Evolutionary conservation across 2,113 vertebrate genomes (phyloP).

Genomic region (Percina caprodes): DNA sequence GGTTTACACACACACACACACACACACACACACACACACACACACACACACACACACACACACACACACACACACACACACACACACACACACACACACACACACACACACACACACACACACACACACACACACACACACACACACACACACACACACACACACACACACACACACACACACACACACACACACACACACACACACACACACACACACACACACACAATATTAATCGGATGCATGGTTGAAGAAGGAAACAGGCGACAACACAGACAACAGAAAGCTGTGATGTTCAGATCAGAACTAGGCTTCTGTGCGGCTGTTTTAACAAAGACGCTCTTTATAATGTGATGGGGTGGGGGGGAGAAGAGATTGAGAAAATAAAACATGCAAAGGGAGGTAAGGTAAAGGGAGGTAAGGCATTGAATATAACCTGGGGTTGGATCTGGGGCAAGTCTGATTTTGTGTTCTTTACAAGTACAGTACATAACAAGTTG

Average conservation of each 20-base stretch:
- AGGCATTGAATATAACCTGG: not conserved
- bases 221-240: not conserved
- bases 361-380: not conserved
- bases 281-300: slow-evolving; percentile 36
- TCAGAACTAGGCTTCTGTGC: slow-evolving; percentile 20
- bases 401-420: not conserved
- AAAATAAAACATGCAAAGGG: not conserved
- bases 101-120: not conserved
- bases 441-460: not conserved
- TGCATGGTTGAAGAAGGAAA: not conserved
- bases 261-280: slow-evolving; percentile 4
- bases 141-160: not conserved
- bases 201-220: not conserved
- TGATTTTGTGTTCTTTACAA: not conserved
- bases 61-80: not conserved
- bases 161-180: not conserved
- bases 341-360: not conserved
- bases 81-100: slow-evolving; percentile 8
- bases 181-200: slow-evolving; percentile 7
- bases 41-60: slow-evolving; percentile 3
- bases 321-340: slow-evolving; percentile 25
- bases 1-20: slow-evolving; percentile 20
- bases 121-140: slow-evolving; percentile 4
- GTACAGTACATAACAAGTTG: no score
- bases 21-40: slow-evolving; percentile 8